Percentiles rank a stretch among this genome's conserved stretches.
phyloP scores from a whole-genome alignment of 2,888 invertebrate genomes.

The Drosophila melanosoma region DNA sequence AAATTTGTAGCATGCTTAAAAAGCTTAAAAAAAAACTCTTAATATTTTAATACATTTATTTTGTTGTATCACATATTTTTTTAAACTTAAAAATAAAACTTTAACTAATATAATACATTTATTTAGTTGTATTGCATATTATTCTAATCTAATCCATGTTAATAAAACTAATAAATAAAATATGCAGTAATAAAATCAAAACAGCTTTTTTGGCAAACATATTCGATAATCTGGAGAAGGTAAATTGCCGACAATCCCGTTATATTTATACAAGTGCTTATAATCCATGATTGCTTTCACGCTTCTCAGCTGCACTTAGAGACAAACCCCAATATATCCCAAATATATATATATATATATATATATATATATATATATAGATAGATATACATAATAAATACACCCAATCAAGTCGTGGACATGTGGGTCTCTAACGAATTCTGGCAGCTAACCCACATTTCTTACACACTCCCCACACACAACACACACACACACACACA shows the following conservation, averaged over 20 bases:
- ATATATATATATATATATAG: neutral
- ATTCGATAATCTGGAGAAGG: too few relatives aligned
- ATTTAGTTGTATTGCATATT: too few relatives aligned
- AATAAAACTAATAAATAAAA: neutral
- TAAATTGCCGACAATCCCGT: conserved; percentile 7
- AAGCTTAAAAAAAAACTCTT: too few relatives aligned
- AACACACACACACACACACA: conserved; percentile 8
- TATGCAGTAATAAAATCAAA: neutral
- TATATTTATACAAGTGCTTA: conserved; percentile 31
- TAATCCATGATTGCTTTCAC: conserved; percentile 46
- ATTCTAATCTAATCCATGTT: too few relatives aligned
- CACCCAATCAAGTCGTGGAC: conserved; percentile 54
- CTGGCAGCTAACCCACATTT: conserved; percentile 67
- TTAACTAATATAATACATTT: too few relatives aligned
- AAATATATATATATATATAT: neutral
- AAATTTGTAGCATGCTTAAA: too few relatives aligned
- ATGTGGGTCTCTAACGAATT: conserved; percentile 66
- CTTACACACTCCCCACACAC: conserved; percentile 40
- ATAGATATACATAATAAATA: conserved; percentile 23
- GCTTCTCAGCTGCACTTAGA: conserved; percentile 39
- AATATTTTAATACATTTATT: too few relatives aligned
- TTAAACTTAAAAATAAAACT: too few relatives aligned
- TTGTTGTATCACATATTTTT: too few relatives aligned
- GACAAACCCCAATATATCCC: conserved; percentile 30
- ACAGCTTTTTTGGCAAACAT: neutral